Evolutionary conservation across 2,113 vertebrate genomes (phyloP), one percentile per base, ranked within the genome.

Genomic region (Epinephelus moara): DNA sequence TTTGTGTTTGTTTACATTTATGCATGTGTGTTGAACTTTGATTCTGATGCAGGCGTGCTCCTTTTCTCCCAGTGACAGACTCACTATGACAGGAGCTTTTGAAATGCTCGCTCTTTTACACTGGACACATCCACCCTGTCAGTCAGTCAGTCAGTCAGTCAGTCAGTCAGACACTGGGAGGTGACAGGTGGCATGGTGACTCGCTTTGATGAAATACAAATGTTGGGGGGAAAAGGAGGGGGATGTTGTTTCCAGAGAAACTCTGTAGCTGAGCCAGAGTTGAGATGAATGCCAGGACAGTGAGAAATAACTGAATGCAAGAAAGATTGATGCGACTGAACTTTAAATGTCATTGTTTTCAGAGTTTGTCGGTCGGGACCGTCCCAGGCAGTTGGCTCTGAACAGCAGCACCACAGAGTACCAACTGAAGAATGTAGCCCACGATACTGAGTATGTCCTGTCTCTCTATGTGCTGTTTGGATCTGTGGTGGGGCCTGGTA

Each of bases 391-490:
- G 85, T 64, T 97, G 91, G 94, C 96, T 70, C 90, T 98, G 78
- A 95, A 96, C 57, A 89, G 84, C 78, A 96, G 93, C 3, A 91
- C 90, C 70, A 97, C 95, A 0, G 87, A 95, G 62, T 94, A 95
- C 73, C 92, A 85, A 3, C 91, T 98, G 73, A 95, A 85, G 67
- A 92, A 95, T 40, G 94, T 97, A 78, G 94, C 93, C 72, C 94
- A 96, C 7, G 96, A 97, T 81, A 98, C 97, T 0, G 97, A 97
- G 89, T 98, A 98, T 0, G 94, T 96, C 12, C 94, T 98, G 37
- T 96, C 96, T 0, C 94, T 98, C 30, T 98, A 97, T 0, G 97
- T 98, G 89, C 92, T 97, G 61, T 98, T 98, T 56, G 95, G 96
- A 12, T 91, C 94, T 0, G 80, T 91, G 2, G 95, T 96, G 17